phyloP scores from a whole-genome alignment of 2,113 vertebrate genomes.

The Podocnemis expansa region DNA sequence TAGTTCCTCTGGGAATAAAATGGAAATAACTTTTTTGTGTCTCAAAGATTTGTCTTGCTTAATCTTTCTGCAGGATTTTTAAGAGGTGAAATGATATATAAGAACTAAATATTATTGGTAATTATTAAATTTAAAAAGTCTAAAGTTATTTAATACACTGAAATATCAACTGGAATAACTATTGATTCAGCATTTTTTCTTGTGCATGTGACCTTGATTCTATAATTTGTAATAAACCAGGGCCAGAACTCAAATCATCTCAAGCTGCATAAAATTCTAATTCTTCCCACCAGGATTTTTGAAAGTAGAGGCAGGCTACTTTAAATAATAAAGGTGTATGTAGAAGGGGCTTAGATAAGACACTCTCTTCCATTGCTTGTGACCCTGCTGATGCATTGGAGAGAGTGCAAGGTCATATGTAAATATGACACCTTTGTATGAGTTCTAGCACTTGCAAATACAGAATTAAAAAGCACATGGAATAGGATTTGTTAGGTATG shows the following conservation, averaged over 20 bases:
- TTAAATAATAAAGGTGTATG: conserved; percentile 5
- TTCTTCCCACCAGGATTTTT: background rate
- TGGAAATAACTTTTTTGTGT: background rate
- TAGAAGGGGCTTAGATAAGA: conserved; percentile 40
- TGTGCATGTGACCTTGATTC: background rate
- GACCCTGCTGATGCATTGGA: conserved; percentile 45
- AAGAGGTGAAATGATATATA: background rate
- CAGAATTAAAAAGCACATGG: conserved; percentile 37
- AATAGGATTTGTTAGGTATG: conserved; percentile 26
- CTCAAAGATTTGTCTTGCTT: background rate
- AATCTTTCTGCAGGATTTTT: background rate
- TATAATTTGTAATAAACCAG: background rate
- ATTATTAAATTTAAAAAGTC: background rate
- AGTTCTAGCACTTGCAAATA: conserved; percentile 40
- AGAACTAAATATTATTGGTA: background rate
- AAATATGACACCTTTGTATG: conserved; percentile 53
- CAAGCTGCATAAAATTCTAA: background rate
- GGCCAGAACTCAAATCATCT: background rate
- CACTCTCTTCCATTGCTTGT: conserved; percentile 12
- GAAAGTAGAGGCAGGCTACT: background rate
- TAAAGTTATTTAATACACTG: background rate
- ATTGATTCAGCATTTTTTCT: background rate
- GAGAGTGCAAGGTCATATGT: conserved; percentile 45
- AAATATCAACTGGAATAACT: background rate
- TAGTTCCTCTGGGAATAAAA: background rate